Conservation (phyloP, 2,113 vertebrate genomes). For the Ameiurus melas region DNA sequence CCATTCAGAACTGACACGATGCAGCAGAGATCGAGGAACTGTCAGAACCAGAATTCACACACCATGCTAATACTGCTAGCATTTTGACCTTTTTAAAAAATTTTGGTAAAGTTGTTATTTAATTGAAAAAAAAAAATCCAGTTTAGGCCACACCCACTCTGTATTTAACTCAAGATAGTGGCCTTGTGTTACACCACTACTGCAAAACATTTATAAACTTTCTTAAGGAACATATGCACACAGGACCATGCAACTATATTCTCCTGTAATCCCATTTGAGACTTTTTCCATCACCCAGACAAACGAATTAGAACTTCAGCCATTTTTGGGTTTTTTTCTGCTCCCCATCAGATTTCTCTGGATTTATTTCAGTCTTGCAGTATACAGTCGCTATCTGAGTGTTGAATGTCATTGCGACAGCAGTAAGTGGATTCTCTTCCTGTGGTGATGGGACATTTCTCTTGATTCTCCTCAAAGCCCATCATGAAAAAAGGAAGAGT, state of each 20-base stretch:
- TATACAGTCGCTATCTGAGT: slow-evolving; percentile 36
- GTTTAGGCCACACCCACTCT: neutral
- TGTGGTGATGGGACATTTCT: slow-evolving; percentile 49
- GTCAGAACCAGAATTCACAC: neutral
- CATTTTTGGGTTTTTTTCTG: slow-evolving; percentile 20
- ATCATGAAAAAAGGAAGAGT: slow-evolving; percentile 17
- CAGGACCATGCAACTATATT: slow-evolving; percentile 27
- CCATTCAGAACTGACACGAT: neutral
- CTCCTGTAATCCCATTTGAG: slow-evolving; percentile 29
- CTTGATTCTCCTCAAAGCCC: slow-evolving; percentile 42
- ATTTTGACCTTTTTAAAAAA: neutral
- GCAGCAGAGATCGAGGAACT: neutral
- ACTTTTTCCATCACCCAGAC: slow-evolving; percentile 41
- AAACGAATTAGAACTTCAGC: slow-evolving; percentile 25
- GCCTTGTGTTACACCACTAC: neutral
- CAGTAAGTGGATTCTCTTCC: slow-evolving; percentile 39
- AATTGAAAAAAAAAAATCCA: neutral
- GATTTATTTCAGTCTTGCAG: slow-evolving; percentile 49
- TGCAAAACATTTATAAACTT: neutral
- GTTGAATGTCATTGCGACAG: slow-evolving; percentile 45
- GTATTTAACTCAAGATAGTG: neutral
- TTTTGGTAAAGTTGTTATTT: neutral
- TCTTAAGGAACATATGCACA: neutral
- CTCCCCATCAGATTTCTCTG: slow-evolving; percentile 39
- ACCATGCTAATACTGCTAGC: neutral